Conservation (phyloP, 2,888 invertebrate genomes). For the Monoplex corrugatus region DNA sequence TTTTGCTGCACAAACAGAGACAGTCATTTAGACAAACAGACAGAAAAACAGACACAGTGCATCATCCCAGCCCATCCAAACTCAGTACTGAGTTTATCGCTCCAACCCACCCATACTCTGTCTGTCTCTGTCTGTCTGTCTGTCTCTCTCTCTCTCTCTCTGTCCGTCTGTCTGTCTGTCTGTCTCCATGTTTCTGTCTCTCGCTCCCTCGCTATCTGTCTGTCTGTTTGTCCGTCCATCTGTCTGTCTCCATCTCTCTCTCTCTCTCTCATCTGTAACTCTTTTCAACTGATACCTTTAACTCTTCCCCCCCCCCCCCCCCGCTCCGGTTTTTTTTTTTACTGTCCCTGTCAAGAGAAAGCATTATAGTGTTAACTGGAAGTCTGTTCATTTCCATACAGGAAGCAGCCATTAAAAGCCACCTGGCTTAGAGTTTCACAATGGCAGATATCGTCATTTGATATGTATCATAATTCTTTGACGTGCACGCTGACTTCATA, state of each 20-base stretch:
- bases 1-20: not conserved
- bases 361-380: too few species aligned
- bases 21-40: not conserved
- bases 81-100: not conserved
- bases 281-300: too few species aligned
- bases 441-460: too few species aligned
- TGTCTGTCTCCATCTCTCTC: not conserved
- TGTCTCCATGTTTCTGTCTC: not conserved
- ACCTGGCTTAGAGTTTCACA: too few species aligned
- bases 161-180: not conserved
- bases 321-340: not conserved
- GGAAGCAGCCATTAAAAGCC: too few species aligned
- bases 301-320: not conserved
- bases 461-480: too few species aligned
- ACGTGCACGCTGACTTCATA: too few species aligned
- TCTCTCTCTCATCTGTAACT: too few species aligned
- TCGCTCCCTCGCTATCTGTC: not conserved
- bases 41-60: not conserved
- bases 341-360: not conserved
- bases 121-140: not conserved
- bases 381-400: too few species aligned
- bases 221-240: not conserved
- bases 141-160: not conserved
- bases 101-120: not conserved
- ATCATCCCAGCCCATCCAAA: too few species aligned